A percentile compares a stretch with the other conserved stretches of the same genome.
Evolutionary conservation across 2,113 vertebrate genomes (phyloP).

Genomic region (Clarias magur): DNA sequence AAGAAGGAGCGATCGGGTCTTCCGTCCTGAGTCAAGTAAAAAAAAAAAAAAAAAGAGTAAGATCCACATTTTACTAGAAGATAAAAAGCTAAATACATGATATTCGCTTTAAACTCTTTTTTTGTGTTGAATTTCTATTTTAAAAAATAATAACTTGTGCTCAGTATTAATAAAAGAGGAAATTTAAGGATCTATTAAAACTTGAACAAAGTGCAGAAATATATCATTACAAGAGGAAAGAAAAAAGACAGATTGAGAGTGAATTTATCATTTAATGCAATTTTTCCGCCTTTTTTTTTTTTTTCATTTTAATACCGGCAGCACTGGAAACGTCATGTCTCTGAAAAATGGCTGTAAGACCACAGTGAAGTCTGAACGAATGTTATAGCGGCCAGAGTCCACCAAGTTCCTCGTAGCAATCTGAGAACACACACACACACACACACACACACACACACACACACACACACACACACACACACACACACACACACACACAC

Average conservation of each 20-base stretch:
- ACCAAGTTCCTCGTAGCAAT: constrained; percentile 68
- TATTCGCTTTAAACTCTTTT: neutral
- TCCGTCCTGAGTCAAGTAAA: constrained; percentile 71
- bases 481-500: constrained; percentile 31
- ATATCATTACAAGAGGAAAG: neutral
- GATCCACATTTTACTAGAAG: neutral
- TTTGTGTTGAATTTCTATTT: neutral
- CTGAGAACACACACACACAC: constrained; percentile 63
- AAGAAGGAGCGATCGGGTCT: constrained; percentile 83
- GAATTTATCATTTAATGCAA: neutral
- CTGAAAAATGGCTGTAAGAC: constrained; percentile 75
- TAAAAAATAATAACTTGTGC: neutral
- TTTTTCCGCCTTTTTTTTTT: neutral
- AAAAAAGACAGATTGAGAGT: neutral
- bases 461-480: constrained; percentile 11
- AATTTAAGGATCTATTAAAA: neutral
- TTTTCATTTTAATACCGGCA: constrained; percentile 63
- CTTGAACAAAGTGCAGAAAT: neutral
- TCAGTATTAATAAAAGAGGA: neutral
- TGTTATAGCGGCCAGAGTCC: constrained; percentile 67
- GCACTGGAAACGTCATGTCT: constrained; percentile 50
- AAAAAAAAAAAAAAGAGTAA: neutral
- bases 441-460: constrained; percentile 12
- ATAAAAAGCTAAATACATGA: neutral
- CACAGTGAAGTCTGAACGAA: constrained; percentile 70